phyloP scores from a whole-genome alignment of 2,888 invertebrate genomes.

The Charanyca ferruginea region DNA sequence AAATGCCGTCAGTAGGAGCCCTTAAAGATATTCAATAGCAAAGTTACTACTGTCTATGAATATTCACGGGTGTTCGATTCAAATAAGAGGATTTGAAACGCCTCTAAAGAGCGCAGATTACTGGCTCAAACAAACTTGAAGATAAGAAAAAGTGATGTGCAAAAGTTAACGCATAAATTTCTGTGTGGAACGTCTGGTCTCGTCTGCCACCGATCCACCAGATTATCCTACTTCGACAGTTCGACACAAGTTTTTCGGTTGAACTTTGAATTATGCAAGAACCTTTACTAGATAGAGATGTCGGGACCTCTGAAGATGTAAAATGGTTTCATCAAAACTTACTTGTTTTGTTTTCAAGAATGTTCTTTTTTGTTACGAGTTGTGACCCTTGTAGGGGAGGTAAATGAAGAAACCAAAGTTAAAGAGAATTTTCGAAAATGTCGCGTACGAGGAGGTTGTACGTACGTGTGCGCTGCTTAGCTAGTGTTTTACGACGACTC shows the following conservation, averaged over 20 bases:
- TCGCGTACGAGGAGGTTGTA: too few relatives aligned
- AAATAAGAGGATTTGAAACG: slow-evolving; percentile 61
- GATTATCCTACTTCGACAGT: slow-evolving; percentile 87
- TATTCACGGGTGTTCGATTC: slow-evolving; percentile 59
- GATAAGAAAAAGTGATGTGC: slow-evolving; percentile 89
- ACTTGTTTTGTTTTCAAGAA: slow-evolving; percentile 59
- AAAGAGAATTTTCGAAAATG: too few relatives aligned
- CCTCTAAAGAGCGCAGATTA: slow-evolving; percentile 72
- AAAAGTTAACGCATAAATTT: slow-evolving; percentile 88
- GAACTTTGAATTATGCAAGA: slow-evolving; percentile 77
- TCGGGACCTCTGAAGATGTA: slow-evolving; percentile 57
- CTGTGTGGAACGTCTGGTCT: slow-evolving; percentile 82
- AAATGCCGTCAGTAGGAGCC: slow-evolving; percentile 41
- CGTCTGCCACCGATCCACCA: slow-evolving; percentile 81
- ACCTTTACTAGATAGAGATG: slow-evolving; percentile 70
- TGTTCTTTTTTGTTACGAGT: slow-evolving; percentile 54
- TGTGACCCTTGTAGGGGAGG: slow-evolving; percentile 42
- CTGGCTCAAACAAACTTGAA: slow-evolving; percentile 77
- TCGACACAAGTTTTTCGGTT: slow-evolving; percentile 78
- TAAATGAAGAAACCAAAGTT: too few relatives aligned
- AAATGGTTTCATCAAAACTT: slow-evolving; percentile 64
- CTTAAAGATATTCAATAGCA: slow-evolving; percentile 50
- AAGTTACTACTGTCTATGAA: slow-evolving; percentile 57
- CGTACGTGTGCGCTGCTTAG: too few relatives aligned
- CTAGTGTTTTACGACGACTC: too few relatives aligned